phyloP scores from a whole-genome alignment of 2,888 invertebrate genomes.

The Stomorhina lunata region DNA sequence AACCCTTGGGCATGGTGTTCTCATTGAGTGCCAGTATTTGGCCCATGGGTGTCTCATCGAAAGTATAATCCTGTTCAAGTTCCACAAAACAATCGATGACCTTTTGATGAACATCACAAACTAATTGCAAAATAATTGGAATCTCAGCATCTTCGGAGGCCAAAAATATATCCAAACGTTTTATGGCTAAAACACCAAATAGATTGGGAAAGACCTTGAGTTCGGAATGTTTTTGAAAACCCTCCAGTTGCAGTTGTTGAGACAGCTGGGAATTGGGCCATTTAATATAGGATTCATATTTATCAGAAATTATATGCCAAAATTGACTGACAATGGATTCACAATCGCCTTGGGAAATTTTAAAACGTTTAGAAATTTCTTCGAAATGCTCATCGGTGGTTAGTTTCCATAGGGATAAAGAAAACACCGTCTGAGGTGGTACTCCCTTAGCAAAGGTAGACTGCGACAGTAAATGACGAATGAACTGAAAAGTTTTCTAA shows the following conservation, averaged over 20 bases:
- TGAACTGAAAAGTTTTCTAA: constrained; percentile 64
- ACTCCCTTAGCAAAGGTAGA: constrained; percentile 57
- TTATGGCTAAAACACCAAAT: constrained; percentile 75
- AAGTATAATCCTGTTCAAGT: constrained; percentile 74
- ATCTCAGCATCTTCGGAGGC: constrained; percentile 77
- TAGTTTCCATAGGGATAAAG: constrained; percentile 77
- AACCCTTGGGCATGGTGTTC: constrained; percentile 73
- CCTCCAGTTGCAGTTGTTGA: constrained; percentile 71
- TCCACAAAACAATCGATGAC: constrained; percentile 78
- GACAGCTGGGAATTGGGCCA: constrained; percentile 76
- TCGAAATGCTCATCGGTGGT: constrained; percentile 78
- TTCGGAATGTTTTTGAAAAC: constrained; percentile 68
- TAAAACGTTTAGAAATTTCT: constrained; percentile 76
- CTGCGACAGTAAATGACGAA: constrained; percentile 60
- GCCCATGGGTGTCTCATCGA: constrained; percentile 76
- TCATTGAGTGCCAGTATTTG: constrained; percentile 74
- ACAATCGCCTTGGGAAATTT: constrained; percentile 74
- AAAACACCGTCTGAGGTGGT: constrained; percentile 74
- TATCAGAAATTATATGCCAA: constrained; percentile 76
- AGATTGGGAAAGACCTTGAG: constrained; percentile 72
- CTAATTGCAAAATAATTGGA: constrained; percentile 75
- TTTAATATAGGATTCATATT: constrained; percentile 77
- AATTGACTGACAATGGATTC: constrained; percentile 75
- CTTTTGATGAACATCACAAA: constrained; percentile 76
- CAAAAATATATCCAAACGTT: constrained; percentile 76